Evolutionary conservation across 2,113 vertebrate species (phyloP), one percentile per base, ranked within the genome.

Genomic region (Pomatostomus ruficeps): DNA sequence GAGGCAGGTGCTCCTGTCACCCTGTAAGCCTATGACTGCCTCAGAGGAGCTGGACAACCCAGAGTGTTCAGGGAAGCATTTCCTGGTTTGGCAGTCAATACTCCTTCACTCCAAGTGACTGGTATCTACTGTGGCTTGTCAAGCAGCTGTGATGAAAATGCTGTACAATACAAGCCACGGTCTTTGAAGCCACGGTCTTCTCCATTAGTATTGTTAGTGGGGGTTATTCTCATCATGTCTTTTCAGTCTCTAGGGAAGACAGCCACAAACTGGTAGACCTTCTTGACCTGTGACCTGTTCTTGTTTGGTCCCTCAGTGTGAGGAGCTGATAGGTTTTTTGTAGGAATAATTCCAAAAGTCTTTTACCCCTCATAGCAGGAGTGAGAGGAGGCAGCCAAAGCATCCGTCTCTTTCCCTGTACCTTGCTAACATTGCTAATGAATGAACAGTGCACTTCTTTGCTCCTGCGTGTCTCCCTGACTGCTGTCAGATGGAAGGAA

Each of bases 21-120:
- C 11, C 15, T 0, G 0, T 85, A 38, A 76, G n/a, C 23, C 31
- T 45, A 2, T 1, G 4, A 45, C 17, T 79, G 24, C 15, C 18
- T 82, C 1, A 3, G 33, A 75, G 51, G 35, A 95, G 8, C 25
- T 0, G 2, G 26, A 18, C 3, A 9, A 24, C 61, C 38, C 42
- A 10, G 26, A 25, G 29, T 2, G 16, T 68, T 58, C 28, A 38
- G 51, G 48, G 33, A 91, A 57, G 15, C 11, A 2, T 61, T 80
- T 38, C 19, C 35, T 68, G 7, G 4, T 58, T 79, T 12, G 25
- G 54, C 1, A 20, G 49, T 49, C 2, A 8, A 3, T 18, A 4
- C 12, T 76, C 16, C 63, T 70, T 91, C 16, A 20, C 25, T 2
- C 40, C 1, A 3, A 38, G 28, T 4, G 10, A 31, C 49, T 77